Base-by-base conservation (phyloP, 2,113 vertebrate species). In the Nycticebus coucang region DNA sequence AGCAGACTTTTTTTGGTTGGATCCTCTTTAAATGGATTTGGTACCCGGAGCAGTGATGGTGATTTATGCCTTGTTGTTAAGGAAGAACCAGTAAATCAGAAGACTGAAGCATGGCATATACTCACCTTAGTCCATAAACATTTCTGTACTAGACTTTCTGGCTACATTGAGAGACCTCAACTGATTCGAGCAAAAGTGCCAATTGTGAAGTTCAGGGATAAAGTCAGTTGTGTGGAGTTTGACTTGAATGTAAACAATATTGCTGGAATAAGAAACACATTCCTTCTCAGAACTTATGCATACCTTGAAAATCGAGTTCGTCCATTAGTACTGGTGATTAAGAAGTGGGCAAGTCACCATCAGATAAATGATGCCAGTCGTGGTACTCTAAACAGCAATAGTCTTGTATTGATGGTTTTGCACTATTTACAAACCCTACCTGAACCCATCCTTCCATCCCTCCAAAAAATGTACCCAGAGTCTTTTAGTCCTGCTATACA, bases 391-490 rank as follows among this genome's bases (percentile, higher is more conserved):
- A 99, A 85, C 99, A 99, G 99, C 98, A 99, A 99, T 97, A 99
- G 99, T 94, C 99, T 99, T 96, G 99, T 99, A 71, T 98, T 99
- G 98, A 99, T 99, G 99, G 99, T 99, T 98, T 98, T 99, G 97
- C 99, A 99, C 99, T 99, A 99, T 98, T 99, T 99, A 98, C 99
- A 99, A 98, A 99, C n/a, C n/a, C n/a, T n/a, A n/a, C n/a, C n/a
- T n/a, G n/a, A n/a, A n/a, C n/a, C n/a, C n/a, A n/a, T n/a, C n/a
- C n/a, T n/a, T n/a, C n/a, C n/a, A n/a, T n/a, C n/a, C n/a, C n/a
- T n/a, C n/a, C n/a, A n/a, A n/a, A n/a, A n/a, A n/a, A n/a, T n/a
- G n/a, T n/a, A n/a, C n/a, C n/a, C n/a, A n/a, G 99, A 99, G 92
- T 99, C 98, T 97, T 99, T 99, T 98, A 98, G 98, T 98, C 98